Conservation (phyloP, 2,888 invertebrate species). For the Heliconius aoede region DNA sequence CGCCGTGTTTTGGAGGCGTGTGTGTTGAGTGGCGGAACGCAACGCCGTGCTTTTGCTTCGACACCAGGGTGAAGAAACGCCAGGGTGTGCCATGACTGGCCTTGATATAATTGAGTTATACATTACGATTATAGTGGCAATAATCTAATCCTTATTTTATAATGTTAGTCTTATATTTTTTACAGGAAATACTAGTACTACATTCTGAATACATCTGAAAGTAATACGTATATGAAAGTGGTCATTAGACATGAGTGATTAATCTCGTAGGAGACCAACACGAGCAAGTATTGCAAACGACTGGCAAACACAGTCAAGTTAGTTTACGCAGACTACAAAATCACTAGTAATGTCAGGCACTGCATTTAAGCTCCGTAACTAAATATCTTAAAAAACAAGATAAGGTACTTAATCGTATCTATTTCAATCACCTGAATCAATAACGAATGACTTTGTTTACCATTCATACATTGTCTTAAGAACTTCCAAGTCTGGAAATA, state of each 20-base stretch:
- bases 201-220: not conserved
- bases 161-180: not conserved
- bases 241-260: conserved; percentile 7
- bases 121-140: too few species aligned
- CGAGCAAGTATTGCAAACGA: not conserved
- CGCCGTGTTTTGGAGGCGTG: too few species aligned
- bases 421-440: not conserved
- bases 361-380: not conserved
- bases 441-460: not conserved
- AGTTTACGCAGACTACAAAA: not conserved
- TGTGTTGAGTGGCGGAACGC: too few species aligned
- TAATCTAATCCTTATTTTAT: not conserved
- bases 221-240: not conserved
- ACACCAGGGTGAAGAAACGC: too few species aligned
- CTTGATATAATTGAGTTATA: too few species aligned
- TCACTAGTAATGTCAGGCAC: not conserved
- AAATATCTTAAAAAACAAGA: not conserved
- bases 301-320: not conserved
- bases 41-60: too few species aligned
- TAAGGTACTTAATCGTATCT: not conserved
- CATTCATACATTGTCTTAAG: not conserved
- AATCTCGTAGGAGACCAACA: not conserved
- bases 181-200: not conserved
- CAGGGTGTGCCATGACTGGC: too few species aligned
- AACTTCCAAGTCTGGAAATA: not conserved